These are phyloP conservation scores for Numida meleagris DNA, from an alignment of 2,113 vertebrate genomes.

Conservation along the genomic window DNA sequence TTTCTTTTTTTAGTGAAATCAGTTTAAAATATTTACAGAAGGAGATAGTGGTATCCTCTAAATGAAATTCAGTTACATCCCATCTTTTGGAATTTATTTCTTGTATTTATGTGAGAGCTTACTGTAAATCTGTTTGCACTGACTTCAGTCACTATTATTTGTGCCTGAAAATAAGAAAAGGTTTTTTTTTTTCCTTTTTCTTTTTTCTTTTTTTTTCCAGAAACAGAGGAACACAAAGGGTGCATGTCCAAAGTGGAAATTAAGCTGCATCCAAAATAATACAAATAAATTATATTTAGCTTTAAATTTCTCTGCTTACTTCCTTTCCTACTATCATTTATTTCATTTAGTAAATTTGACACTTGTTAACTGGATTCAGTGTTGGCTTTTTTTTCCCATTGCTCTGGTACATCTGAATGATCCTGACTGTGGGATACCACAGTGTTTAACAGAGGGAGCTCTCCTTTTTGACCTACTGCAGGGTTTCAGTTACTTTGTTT, in stretches of 20 bases:
- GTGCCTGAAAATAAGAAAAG: conserved; percentile 30
- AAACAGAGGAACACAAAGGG: neutral
- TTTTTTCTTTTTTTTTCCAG: neutral
- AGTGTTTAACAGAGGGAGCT: neutral
- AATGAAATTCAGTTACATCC: neutral
- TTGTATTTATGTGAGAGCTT: conserved; percentile 14
- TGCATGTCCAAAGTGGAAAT: neutral
- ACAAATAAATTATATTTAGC: neutral
- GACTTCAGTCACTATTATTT: neutral
- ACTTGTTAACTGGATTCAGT: neutral
- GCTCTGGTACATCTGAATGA: neutral
- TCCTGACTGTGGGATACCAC: neutral
- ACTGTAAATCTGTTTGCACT: conserved; percentile 10
- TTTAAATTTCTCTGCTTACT: neutral
- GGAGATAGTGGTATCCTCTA: neutral
- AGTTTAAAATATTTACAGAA: conserved; percentile 32
- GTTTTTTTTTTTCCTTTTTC: neutral
- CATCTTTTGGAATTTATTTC: neutral
- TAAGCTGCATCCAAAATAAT: neutral
- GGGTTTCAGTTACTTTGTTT: neutral
- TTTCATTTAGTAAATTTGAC: neutral
- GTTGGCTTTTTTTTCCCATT: neutral
- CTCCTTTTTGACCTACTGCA: neutral
- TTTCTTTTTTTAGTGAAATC: neutral
- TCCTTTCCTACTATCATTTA: neutral